phyloP scores from a whole-genome alignment of 1,140 invertebrate species.

The Yoshiicerus persimilis region DNA sequence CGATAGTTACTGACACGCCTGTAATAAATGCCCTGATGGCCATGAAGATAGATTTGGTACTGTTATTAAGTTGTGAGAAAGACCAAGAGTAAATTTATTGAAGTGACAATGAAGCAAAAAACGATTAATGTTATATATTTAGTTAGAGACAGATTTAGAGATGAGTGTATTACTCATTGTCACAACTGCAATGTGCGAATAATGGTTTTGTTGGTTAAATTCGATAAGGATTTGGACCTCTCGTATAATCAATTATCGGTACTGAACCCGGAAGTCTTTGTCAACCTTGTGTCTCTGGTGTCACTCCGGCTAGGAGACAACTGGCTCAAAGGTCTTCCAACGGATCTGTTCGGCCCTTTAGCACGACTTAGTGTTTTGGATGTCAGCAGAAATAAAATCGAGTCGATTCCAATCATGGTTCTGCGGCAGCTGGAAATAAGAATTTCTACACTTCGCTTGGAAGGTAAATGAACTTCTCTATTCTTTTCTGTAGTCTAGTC shows the following conservation, averaged over 20 bases:
- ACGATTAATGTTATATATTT: neutral
- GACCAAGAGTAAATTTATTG: neutral
- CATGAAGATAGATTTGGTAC: neutral
- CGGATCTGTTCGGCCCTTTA: constrained; percentile 75
- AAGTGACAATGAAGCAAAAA: neutral
- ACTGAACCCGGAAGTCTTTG: constrained; percentile 73
- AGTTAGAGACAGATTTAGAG: neutral
- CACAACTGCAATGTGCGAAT: neutral
- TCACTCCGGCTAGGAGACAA: constrained; percentile 80
- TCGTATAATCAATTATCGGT: constrained; percentile 79
- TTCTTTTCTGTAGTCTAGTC: neutral
- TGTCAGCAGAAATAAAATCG: constrained; percentile 79
- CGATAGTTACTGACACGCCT: no score
- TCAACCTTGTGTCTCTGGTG: constrained; percentile 69
- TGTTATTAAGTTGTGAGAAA: neutral
- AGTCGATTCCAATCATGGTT: constrained; percentile 74
- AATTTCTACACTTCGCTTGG: constrained; percentile 70
- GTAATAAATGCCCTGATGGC: no score
- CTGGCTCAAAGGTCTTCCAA: constrained; percentile 74
- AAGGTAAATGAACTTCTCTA: constrained; percentile 63
- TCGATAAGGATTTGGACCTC: constrained; percentile 70
- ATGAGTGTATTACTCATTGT: neutral
- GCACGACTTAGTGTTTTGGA: constrained; percentile 78
- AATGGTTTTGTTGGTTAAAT: constrained; percentile 6
- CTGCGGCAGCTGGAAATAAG: constrained; percentile 76